Evolutionary conservation across 1,140 invertebrate species (phyloP), one percentile per base, ranked within the genome.

Genomic region (Drosophila orena): DNA sequence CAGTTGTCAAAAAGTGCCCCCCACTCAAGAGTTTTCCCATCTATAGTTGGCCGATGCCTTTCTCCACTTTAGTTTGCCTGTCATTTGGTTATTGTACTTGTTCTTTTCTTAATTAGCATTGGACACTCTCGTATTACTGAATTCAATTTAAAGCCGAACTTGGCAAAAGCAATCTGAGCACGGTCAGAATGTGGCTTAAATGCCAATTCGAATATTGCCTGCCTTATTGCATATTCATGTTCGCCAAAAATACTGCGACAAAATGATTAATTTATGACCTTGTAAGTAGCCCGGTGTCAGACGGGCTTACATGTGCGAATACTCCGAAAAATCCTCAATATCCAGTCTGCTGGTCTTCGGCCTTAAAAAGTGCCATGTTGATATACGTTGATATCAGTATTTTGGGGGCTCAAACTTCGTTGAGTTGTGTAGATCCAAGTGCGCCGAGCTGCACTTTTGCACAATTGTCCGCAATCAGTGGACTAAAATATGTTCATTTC

Each of bases 241-340:
- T 56, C 14, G 50, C 70, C 58, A 66, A 64, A 74, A 66, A 59
- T 76, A 49, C 74, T 77, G 74, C 74, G 71, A 68, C 71, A 77
- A 77, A 74, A 77, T 77, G 68, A 77, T 69, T 76, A 66, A 77
- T 77, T 77, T 77, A 75, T 77, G 62, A 27, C 62, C 46, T 55
- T 77, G 42, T 55, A 52, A 53, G 54, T 35, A 68, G 55, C 43
- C 35, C 43, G 47, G 49, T 56, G 64, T 65, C 64, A 43, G 59
- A 35, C 46, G n/a, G 27, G 37, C 20, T 52, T 15, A 65, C 46
- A 68, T 52, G 22, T 42, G 59, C 30, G 24, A 52, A 52, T 44
- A 65, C 59, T 68, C 62, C 59, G 58, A 66, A 66, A 65, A 46
- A 58, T 68, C 58, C 44, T 44, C 49, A 64, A 47, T 34, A 61